These are phyloP conservation scores for Eupeodes luniger DNA, from an alignment of 2,888 invertebrate genomes.

Conservation along the genomic window DNA sequence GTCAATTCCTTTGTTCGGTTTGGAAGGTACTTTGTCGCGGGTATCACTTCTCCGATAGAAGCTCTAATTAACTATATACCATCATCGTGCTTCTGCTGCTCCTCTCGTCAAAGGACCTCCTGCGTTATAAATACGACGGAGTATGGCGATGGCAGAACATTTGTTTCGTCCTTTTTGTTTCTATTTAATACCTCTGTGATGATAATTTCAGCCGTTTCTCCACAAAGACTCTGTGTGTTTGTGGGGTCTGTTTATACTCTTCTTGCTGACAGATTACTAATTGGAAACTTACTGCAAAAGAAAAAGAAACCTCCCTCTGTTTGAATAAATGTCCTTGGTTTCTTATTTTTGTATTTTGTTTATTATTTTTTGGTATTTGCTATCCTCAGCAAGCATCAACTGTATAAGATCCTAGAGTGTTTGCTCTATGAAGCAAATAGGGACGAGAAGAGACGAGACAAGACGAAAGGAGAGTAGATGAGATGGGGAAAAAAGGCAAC, in stretches of 20 bases:
- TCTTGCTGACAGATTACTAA: constrained; percentile 69
- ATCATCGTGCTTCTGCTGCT: background rate
- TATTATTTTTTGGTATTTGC: constrained; percentile 54
- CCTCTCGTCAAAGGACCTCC: constrained; percentile 6
- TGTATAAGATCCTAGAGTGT: background rate
- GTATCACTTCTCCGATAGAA: constrained; percentile 43
- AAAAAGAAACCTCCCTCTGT: constrained; percentile 45
- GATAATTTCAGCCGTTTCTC: constrained; percentile 30
- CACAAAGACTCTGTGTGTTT: constrained; percentile 4
- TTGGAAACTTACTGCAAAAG: constrained; percentile 54
- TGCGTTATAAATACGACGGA: no score
- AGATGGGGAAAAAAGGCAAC: background rate
- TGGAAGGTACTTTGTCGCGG: background rate
- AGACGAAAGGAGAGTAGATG: background rate
- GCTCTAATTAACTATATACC: constrained; percentile 59
- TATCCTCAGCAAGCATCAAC: constrained; percentile 7
- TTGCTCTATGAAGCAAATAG: background rate
- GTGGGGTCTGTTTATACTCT: constrained; percentile 31
- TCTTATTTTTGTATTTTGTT: constrained; percentile 37
- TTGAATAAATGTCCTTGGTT: constrained; percentile 54
- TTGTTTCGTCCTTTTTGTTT: constrained; percentile 5
- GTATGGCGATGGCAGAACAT: background rate
- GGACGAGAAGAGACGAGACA: background rate
- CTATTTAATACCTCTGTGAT: background rate
- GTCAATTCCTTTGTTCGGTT: constrained; percentile 44